These are phyloP conservation scores for Anoplolepis gracilipes DNA, from an alignment of 1,140 invertebrate species.

Conservation along the genomic window DNA sequence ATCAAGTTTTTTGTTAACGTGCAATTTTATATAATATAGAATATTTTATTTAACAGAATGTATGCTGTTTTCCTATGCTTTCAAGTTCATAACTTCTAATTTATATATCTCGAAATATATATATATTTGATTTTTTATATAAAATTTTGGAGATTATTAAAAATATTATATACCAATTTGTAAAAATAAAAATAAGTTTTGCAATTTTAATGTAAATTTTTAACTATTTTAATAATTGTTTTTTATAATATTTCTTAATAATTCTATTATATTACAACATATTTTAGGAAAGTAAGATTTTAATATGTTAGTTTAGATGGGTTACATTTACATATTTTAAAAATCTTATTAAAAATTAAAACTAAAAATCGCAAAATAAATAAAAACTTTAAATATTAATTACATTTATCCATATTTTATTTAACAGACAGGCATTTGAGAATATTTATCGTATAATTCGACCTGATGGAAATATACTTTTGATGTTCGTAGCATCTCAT, in stretches of 20 bases:
- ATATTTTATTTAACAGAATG: too few species aligned
- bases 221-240: background rate
- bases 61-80: too few species aligned
- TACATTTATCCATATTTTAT: background rate
- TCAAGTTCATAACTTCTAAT: too few species aligned
- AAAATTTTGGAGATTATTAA: too few species aligned
- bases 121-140: too few species aligned
- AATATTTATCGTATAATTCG: constrained; percentile 18
- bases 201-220: background rate
- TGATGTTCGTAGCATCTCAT: background rate
- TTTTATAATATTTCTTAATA: background rate
- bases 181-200: too few species aligned
- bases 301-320: background rate
- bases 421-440: constrained; percentile 4
- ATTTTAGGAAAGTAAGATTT: background rate
- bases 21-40: too few species aligned
- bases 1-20: too few species aligned
- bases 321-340: background rate
- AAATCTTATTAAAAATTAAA: background rate
- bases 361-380: background rate
- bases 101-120: too few species aligned
- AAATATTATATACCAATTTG: too few species aligned
- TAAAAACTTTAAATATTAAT: background rate
- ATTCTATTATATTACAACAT: background rate
- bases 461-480: constrained; percentile 16